Percentiles rank a stretch among this genome's conserved stretches.
phyloP scores from a whole-genome alignment of 2,888 invertebrate species.

The Pyrocoelia pectoralis region DNA sequence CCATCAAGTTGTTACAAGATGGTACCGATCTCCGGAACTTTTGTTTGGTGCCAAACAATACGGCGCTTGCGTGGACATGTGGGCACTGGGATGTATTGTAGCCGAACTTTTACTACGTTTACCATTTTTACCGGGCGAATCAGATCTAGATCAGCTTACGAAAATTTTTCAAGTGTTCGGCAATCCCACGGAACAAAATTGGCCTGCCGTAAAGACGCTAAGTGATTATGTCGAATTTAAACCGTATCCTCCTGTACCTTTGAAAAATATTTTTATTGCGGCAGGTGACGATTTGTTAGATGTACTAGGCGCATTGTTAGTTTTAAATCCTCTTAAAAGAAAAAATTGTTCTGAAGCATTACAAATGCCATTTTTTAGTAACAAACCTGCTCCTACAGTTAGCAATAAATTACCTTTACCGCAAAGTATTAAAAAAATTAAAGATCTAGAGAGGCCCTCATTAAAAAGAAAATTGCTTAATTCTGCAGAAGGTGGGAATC shows the following conservation, averaged over 20 bases:
- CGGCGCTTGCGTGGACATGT: constrained; percentile 96
- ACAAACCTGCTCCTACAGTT: constrained; percentile 87
- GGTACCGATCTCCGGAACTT: constrained; percentile 94
- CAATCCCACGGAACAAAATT: constrained; percentile 89
- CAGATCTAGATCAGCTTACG: constrained; percentile 95
- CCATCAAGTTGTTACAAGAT: constrained; percentile 96
- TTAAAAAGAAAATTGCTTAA: constrained; percentile 81
- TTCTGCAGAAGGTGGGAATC: constrained; percentile 71
- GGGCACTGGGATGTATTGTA: constrained; percentile 98
- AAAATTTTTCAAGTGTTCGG: constrained; percentile 96
- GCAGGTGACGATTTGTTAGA: constrained; percentile 90
- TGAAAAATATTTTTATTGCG: constrained; percentile 94
- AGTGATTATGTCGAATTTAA: constrained; percentile 96
- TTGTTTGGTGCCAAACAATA: constrained; percentile 95
- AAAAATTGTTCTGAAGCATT: constrained; percentile 85
- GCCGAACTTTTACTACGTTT: constrained; percentile 91
- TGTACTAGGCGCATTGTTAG: constrained; percentile 78
- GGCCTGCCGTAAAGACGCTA: constrained; percentile 84
- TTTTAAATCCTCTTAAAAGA: constrained; percentile 83
- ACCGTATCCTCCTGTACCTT: constrained; percentile 80
- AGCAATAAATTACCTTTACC: constrained; percentile 87
- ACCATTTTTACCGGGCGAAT: constrained; percentile 96
- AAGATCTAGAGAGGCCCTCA: constrained; percentile 71
- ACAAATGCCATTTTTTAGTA: constrained; percentile 90
- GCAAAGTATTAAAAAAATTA: constrained; percentile 65